These are phyloP conservation scores for Carlito syrichta DNA, from an alignment of 2,113 vertebrate genomes.

Conservation along the genomic window DNA sequence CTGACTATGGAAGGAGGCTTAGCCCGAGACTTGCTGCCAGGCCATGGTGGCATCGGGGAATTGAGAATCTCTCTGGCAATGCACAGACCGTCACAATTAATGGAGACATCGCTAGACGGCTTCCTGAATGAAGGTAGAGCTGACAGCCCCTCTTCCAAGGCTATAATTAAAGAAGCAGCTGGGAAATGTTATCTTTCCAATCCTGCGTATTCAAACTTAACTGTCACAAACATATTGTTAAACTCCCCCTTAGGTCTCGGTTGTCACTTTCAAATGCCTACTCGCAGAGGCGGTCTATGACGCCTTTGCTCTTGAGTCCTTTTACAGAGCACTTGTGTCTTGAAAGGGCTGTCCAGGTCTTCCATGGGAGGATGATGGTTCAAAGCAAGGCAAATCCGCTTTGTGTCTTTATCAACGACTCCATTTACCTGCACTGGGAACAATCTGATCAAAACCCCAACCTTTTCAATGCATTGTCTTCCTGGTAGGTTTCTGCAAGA, in stretches of 20 bases:
- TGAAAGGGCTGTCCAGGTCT: background rate
- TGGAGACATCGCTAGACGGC: background rate
- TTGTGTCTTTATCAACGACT: background rate
- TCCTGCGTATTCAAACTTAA: slow-evolving; percentile 14
- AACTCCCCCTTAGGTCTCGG: background rate
- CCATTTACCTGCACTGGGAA: background rate
- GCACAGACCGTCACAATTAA: background rate
- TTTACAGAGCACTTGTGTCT: background rate
- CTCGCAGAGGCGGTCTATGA: background rate
- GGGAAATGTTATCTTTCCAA: slow-evolving; percentile 5
- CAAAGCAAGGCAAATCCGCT: background rate
- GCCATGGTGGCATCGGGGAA: background rate
- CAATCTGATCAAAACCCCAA: background rate
- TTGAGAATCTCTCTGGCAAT: background rate
- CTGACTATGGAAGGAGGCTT: accelerated
- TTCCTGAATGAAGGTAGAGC: background rate
- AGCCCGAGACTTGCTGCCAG: background rate
- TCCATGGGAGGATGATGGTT: background rate
- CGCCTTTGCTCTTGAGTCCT: background rate
- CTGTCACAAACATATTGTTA: slow-evolving; percentile 29
- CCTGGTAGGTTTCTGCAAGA: background rate
- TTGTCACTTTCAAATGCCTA: slow-evolving; percentile 15
- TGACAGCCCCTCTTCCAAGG: slow-evolving; percentile 34
- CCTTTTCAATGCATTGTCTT: background rate
- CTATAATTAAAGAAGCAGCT: slow-evolving; percentile 49